Base-by-base conservation (phyloP, 2,797 vertebrate genomes). In the Gastrophryne carolinensis region DNA sequence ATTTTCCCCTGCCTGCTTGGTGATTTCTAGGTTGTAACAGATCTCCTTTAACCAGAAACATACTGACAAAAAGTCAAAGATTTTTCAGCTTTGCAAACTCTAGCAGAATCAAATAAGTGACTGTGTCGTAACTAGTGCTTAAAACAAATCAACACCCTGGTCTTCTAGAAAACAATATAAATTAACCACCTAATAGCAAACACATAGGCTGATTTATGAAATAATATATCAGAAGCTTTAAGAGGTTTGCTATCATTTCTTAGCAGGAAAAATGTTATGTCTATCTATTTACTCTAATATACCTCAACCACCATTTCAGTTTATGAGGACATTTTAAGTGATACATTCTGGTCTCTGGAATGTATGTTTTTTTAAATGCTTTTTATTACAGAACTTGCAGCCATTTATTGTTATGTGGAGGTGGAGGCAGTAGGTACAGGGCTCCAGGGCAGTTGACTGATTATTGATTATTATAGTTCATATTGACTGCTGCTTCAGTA, bases 31-130 rank as follows among this genome's bases (percentile, higher is more conserved):
- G 27, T n/a, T 23, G 21, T 47, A 39, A 69, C 26, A 57, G 50
- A 27, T 56, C 52, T 69, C 17, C 37, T 69, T 56, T 69, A 19
- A 19, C 12, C n/a, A 9, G 26, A 41, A 69, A 56, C 66, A 39
- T 10, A 69, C 53, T 69, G 66, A 69, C 26, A 10, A 56, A n/a
- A 54, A 56, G 66, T 69, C 66, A 69, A 37, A 60, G 12, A 47
- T 71, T 71, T 34, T 49, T 72, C 49, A 50, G 47, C 12, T 27
- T 13, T 26, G 41, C 41, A 61, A 72, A 71, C 57, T 30, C 27
- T 39, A 15, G 15, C 1, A 32, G 35, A 39, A 71, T 71, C 13
- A n/a, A 49, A 47, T 17, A n/a, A 71, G 21, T 35, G 56, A 61
- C 10, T 27, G 21, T 60, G 56, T 50, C 37, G 56, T 15, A 29